phyloP scores from a whole-genome alignment of 2,113 vertebrate species.

The Chaetodon auriga region DNA sequence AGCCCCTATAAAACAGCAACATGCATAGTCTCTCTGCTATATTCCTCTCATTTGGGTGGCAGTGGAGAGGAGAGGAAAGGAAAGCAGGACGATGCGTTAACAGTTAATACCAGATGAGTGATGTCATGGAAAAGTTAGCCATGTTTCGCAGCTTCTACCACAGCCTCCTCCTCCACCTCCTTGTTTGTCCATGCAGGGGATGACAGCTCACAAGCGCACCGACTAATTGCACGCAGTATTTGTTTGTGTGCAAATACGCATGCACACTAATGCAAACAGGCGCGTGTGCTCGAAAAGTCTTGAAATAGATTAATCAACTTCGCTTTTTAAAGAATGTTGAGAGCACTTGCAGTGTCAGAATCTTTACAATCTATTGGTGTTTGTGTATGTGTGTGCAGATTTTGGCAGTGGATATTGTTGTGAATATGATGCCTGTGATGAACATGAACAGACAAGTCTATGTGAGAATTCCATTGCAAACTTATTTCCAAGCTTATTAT shows the following conservation, averaged over 20 bases:
- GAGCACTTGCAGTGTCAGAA: neutral
- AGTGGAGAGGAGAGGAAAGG: constrained; percentile 36
- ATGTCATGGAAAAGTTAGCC: constrained; percentile 81
- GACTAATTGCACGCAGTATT: constrained; percentile 7
- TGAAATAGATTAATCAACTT: constrained; percentile 30
- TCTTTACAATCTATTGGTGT: neutral
- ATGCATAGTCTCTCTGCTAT: constrained; percentile 21
- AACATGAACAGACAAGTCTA: constrained; percentile 42
- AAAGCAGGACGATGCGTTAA: constrained; percentile 47
- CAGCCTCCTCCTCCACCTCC: constrained; percentile 11
- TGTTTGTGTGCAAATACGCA: constrained; percentile 42
- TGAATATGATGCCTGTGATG: constrained; percentile 23
- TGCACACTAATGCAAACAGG: constrained; percentile 2
- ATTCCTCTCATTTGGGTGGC: constrained; percentile 62
- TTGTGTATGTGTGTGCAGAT: constrained; percentile 3
- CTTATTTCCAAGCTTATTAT: constrained; percentile 37
- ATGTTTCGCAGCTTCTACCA: constrained; percentile 43
- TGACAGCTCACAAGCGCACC: constrained; percentile 35
- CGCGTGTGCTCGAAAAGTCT: neutral
- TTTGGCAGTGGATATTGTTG: constrained; percentile 29
- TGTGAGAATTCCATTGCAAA: constrained; percentile 40
- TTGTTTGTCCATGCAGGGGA: constrained; percentile 36
- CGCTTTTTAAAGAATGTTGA: constrained; percentile 24
- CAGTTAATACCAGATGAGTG: constrained; percentile 72
- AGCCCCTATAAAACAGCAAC: constrained; percentile 69